Evolutionary conservation across 2,113 vertebrate genomes (phyloP), one percentile per base, ranked within the genome.

Genomic region (Tyto alba): DNA sequence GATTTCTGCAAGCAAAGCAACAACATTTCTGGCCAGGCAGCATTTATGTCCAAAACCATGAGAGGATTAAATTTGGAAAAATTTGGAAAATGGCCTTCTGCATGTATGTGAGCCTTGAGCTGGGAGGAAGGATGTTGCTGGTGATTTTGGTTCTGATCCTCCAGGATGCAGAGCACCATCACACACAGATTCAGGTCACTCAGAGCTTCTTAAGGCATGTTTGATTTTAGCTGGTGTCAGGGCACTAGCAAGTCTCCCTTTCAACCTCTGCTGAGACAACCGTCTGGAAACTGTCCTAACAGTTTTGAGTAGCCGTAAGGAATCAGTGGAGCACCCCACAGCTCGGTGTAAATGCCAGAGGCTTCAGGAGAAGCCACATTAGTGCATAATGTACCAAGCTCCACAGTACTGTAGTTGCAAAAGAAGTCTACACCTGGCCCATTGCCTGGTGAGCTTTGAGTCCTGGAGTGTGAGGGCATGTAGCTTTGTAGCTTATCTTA

Each of bases 21-120:
- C 59, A 90, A 93, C 0, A 20, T 95, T 63, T 97, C 92, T 11
- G 97, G 97, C 56, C 97, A 96, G 67, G 94, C 98, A 2, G 93
- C 96, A 57, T 99, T 99, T 90, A 53, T 97, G 36, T 98, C 98
- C 41, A 98, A 93, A 97, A 98, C 98, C 13, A 79, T 83, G 78
- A 94, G 98, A 27, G 80, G 87, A 77, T 15, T 89, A 50, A 48
- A 92, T 50, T 12, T 11, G 21, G 43, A 67, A 23, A 38, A 18
- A 15, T 1, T 21, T 30, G 40, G 72, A 15, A 89, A 83, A 27
- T 84, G 86, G 53, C 98, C 98, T 32, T 98, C 98, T 40, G 98
- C 98, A 16, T 94, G 94, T 98, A 95, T 75, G 27, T 56, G 62
- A 57, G 57, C 38, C 62, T 52, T 32, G 76, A 48, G 11, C 74